Evolutionary conservation across 2,797 vertebrate genomes (phyloP).

Genomic region (Strix occidentalis): DNA sequence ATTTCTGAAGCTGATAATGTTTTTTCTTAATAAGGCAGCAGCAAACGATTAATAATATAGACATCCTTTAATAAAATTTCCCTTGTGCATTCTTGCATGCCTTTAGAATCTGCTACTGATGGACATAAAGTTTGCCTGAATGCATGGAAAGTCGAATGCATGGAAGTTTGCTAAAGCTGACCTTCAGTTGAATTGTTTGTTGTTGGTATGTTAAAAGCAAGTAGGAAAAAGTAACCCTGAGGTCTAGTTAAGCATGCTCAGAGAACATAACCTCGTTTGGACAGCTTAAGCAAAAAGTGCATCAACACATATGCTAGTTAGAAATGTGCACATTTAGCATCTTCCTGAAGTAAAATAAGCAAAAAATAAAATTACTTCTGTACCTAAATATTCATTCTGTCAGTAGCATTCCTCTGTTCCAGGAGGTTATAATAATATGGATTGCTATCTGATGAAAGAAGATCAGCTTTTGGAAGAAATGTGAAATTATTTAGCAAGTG

Average conservation of each 20-base stretch:
- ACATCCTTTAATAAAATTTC: conserved; percentile 30
- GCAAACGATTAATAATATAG: conserved; percentile 16
- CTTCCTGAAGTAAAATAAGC: conserved; percentile 1
- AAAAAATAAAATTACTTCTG: conserved; percentile 6
- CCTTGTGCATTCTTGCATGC: not conserved
- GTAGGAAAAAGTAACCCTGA: conserved; percentile 23
- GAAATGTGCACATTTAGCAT: conserved; percentile 32
- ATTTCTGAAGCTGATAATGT: not conserved
- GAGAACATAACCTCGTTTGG: conserved; percentile 29
- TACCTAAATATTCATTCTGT: conserved; percentile 51
- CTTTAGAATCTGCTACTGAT: conserved; percentile 1
- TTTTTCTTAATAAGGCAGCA: conserved; percentile 10
- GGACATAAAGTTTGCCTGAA: not conserved
- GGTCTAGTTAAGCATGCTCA: not conserved
- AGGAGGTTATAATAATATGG: conserved; percentile 42
- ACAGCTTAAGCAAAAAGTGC: not conserved
- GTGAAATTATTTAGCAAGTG: conserved; percentile 72
- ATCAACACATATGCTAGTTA: not conserved
- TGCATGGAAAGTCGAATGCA: not conserved
- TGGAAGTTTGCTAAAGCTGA: conserved; percentile 23
- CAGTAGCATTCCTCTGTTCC: conserved; percentile 42
- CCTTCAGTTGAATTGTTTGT: not conserved
- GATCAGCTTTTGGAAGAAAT: conserved; percentile 70
- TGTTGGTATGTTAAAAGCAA: conserved; percentile 16
- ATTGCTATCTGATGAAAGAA: conserved; percentile 64